A percentile compares a stretch with the other conserved stretches of the same genome.
Evolutionary conservation across 2,113 vertebrate species (phyloP).

Genomic region (Seriola rivoliana): DNA sequence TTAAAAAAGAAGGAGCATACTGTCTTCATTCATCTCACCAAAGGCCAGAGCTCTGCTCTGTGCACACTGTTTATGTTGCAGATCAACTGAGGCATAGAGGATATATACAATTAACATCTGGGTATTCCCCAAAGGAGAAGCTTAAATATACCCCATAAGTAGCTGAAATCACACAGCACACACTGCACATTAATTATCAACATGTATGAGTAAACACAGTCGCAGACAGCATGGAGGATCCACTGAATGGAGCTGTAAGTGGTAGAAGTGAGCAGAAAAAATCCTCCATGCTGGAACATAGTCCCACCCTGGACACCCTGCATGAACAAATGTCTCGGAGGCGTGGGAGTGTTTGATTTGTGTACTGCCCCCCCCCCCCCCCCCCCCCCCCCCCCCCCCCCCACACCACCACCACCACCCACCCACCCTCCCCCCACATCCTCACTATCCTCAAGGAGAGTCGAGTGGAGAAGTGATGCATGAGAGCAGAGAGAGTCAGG

Average conservation of each 20-base stretch:
- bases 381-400: not conserved
- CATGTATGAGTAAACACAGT: constrained; percentile 34
- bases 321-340: constrained; percentile 26
- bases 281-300: not conserved
- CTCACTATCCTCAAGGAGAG: constrained; percentile 25
- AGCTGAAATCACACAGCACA: constrained; percentile 2
- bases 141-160: constrained; percentile 32
- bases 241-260: constrained; percentile 3
- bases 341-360: constrained; percentile 43
- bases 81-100: not conserved
- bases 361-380: not conserved
- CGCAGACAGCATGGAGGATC: not conserved
- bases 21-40: not conserved
- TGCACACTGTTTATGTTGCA: not conserved
- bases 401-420: too few relatives aligned
- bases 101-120: constrained; percentile 43
- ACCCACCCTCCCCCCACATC: not conserved
- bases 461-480: constrained; percentile 28
- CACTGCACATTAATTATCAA: constrained; percentile 23
- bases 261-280: constrained; percentile 22
- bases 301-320: constrained; percentile 14
- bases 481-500: constrained; percentile 10
- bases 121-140: constrained; percentile 47
- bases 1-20: not conserved
- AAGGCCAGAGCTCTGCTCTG: not conserved